Conservation (phyloP, 2,113 vertebrate species). For the Pteropus alecto region DNA sequence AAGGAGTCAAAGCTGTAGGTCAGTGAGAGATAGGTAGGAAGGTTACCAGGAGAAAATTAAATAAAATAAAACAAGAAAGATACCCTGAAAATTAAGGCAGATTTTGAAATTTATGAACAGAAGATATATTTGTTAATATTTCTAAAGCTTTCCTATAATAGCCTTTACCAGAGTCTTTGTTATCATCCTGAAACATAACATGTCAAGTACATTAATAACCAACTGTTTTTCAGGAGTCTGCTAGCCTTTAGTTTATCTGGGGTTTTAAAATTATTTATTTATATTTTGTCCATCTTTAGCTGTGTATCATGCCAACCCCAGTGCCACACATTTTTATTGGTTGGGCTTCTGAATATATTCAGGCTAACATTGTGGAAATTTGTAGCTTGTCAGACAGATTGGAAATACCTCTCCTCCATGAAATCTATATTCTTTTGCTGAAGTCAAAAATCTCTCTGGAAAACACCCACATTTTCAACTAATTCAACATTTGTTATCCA, state of each 20-base stretch:
- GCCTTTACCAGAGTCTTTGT: neutral
- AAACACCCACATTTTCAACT: neutral
- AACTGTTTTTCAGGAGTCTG: neutral
- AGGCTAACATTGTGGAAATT: neutral
- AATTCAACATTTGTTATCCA: neutral
- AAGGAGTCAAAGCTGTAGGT: neutral
- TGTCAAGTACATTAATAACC: neutral
- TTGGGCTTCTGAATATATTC: conserved; percentile 33
- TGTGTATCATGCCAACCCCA: neutral
- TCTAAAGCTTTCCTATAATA: neutral
- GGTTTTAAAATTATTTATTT: neutral
- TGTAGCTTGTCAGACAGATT: neutral
- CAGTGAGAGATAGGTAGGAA: neutral
- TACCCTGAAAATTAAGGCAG: neutral
- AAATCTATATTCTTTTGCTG: neutral
- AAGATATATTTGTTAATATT: neutral
- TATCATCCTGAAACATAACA: neutral
- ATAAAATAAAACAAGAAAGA: neutral
- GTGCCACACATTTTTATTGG: conserved; percentile 28
- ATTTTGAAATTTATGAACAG: neutral
- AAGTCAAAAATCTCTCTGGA: neutral
- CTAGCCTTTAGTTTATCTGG: neutral
- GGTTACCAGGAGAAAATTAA: neutral
- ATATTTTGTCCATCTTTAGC: neutral
- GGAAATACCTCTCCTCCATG: neutral